phyloP scores from a whole-genome alignment of 1,140 invertebrate genomes.

The Solen grandis region DNA sequence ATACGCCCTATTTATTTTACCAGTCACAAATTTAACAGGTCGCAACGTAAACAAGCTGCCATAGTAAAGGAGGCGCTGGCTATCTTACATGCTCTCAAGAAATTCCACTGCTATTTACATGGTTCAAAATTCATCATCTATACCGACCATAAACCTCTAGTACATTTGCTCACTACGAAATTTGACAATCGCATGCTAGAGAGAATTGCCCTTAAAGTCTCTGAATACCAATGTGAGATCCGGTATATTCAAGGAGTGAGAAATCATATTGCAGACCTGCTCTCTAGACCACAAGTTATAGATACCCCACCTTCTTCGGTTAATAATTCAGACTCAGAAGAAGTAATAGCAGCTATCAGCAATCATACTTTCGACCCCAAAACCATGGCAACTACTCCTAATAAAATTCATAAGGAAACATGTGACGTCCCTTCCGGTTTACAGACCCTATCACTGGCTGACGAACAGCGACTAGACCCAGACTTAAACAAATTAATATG shows the following conservation, averaged over 20 bases:
- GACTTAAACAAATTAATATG: constrained; percentile 2
- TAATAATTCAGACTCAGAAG: background rate
- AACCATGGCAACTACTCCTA: constrained; percentile 3
- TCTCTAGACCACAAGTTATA: background rate
- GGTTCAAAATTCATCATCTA: background rate
- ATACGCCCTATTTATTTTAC: background rate
- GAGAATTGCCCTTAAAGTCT: background rate
- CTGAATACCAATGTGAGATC: constrained; percentile 17
- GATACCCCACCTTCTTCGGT: constrained; percentile 5
- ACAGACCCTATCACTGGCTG: background rate
- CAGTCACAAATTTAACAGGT: background rate
- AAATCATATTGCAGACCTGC: constrained; percentile 22
- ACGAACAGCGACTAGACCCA: constrained; percentile 22
- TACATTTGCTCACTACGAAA: background rate
- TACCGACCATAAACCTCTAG: constrained; percentile 10
- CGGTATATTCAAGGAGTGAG: background rate
- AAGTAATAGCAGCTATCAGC: background rate
- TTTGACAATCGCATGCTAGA: constrained; percentile 24
- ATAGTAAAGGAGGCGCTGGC: constrained; percentile 13
- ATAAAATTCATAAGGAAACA: constrained; percentile 13
- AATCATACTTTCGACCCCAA: constrained; percentile 43
- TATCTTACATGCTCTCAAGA: constrained; percentile 8
- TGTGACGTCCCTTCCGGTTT: background rate
- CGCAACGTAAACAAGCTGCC: background rate
- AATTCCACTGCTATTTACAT: constrained; percentile 5